Evolutionary conservation across 23 tunicate genomes (phyloP), one percentile per base, ranked within the genome.

Genomic region (Phallusia fumigata): DNA sequence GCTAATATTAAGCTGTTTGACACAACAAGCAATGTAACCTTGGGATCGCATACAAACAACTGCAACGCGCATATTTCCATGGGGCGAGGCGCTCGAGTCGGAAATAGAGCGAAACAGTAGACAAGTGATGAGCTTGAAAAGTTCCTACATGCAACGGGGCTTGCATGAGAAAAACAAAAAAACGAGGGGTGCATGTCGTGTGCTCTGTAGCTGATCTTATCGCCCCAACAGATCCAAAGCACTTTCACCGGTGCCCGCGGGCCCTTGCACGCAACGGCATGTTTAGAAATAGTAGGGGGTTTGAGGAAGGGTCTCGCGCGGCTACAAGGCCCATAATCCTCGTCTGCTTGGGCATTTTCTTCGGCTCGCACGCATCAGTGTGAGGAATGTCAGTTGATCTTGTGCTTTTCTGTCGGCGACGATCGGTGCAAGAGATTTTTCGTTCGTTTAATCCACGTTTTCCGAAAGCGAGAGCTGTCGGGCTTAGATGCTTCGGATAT

Each of bases 31-130:
- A 10, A 40, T 40, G 3, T 58, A 6, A 22, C 69, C 69, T 58
- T 24, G 15, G 13, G 13, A 13, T 24, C 69, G 26, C 69, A 58
- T 6, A 24, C 69, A 58, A 21, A 22, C 69, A 58, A 58, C 47
- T 40, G 28, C 69, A 58, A 58, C 69, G 69, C 16, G 69, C 69
- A 58, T 58, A 16, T 16, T 58, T 58, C 15, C 28, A 22, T 16
- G 16, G 69, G 69, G 69, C 28, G 69, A 22, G 69, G 69, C 69
- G 5, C 69, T 16, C 28, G 15, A 58, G 69, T 15, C 69, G 26
- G 69, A 58, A 58, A 58, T 13, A 58, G 69, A 58, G 69, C 69
- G 69, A 11, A 58, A 58, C 69, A 58, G 69, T 21, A 58, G 69
- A 58, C 26, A 58, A 58, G 3, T 21, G 28, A 58, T 21, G 28